phyloP scores from a whole-genome alignment of 2,888 invertebrate genomes.

The Cephus runcator region DNA sequence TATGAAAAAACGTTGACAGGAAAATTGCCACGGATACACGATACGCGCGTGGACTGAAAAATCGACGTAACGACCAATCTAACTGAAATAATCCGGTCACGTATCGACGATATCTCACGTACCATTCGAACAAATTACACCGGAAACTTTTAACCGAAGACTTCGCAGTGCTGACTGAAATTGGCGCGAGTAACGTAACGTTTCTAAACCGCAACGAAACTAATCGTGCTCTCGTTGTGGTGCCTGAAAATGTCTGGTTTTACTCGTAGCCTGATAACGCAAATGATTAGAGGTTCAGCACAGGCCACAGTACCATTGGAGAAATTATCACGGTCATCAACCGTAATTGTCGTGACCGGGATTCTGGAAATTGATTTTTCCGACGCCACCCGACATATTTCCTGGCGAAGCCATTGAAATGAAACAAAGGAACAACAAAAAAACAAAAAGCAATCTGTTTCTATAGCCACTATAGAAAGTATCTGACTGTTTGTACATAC shows the following conservation, averaged over 20 bases:
- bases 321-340: background rate
- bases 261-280: background rate
- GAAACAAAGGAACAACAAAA: background rate
- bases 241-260: background rate
- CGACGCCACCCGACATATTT: background rate
- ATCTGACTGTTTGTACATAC: background rate
- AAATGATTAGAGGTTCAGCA: background rate
- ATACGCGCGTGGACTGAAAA: constrained; percentile 46
- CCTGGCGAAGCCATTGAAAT: background rate
- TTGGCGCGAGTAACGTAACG: background rate
- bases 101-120: constrained; percentile 42
- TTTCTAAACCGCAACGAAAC: background rate
- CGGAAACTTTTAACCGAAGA: background rate
- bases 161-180: background rate
- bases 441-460: background rate
- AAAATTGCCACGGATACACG: constrained; percentile 23
- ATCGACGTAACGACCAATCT: constrained; percentile 46
- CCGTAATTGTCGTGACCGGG: background rate
- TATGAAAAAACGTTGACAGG: constrained; percentile 55
- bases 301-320: background rate
- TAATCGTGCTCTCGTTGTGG: background rate
- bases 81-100: constrained; percentile 42
- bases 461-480: background rate
- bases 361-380: background rate
- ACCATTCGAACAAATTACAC: constrained; percentile 10